These are phyloP conservation scores for Myotis yumanensis DNA, from an alignment of 2,113 vertebrate genomes.

Conservation along the genomic window DNA sequence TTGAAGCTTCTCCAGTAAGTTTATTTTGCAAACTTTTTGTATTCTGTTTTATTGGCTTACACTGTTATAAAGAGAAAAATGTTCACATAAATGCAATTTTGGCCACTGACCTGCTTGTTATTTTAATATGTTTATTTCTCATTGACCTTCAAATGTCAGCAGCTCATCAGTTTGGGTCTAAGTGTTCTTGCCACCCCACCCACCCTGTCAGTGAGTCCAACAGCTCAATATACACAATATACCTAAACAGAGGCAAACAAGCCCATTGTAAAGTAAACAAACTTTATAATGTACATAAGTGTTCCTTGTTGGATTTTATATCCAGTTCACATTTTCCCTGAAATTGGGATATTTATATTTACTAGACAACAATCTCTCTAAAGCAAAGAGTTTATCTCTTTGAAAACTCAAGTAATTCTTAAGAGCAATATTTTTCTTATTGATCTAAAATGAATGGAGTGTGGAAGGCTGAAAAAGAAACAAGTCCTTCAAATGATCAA, in stretches of 20 bases:
- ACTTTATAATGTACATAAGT: conserved; percentile 42
- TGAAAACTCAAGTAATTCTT: conserved; percentile 48
- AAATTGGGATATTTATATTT: conserved; percentile 38
- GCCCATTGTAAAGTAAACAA: conserved; percentile 41
- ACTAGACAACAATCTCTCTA: conserved; percentile 32
- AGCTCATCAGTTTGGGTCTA: not conserved
- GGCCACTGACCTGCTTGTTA: not conserved
- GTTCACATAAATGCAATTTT: not conserved
- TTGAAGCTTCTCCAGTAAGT: not conserved
- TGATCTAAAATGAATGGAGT: conserved; percentile 3
- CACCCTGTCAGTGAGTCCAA: not conserved
- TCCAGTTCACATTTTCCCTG: conserved; percentile 37
- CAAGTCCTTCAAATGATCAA: conserved; percentile 45
- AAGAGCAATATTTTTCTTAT: conserved; percentile 36
- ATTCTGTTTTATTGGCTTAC: not conserved
- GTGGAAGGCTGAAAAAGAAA: not conserved
- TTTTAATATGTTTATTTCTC: conserved; percentile 2
- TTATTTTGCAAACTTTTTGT: conserved; percentile 12
- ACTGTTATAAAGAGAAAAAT: conserved; percentile 37
- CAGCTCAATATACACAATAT: not conserved
- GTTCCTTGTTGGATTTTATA: conserved; percentile 45
- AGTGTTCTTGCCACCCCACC: not conserved
- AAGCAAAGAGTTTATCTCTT: conserved; percentile 25
- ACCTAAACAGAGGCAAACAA: not conserved
- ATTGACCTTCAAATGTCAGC: conserved; percentile 24